Percentiles rank a stretch among this genome's conserved stretches.
Conservation (phyloP, 2,113 vertebrate genomes). For the Heterochromis multidens region DNA sequence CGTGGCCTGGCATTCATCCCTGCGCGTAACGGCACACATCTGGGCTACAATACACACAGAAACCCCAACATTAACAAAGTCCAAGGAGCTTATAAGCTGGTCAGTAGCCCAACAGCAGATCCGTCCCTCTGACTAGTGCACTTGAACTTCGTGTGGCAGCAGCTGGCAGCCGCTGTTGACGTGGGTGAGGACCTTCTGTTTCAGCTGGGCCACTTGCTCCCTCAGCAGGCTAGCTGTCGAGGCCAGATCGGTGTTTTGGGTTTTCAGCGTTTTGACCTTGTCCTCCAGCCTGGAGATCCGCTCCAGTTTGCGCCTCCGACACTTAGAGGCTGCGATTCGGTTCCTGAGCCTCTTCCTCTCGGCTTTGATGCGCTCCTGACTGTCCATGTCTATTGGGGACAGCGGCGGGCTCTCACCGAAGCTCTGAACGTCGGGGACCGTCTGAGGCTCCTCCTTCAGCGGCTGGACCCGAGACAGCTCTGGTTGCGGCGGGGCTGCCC, state of each 20-base stretch:
- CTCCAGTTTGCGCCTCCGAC: constrained; percentile 93
- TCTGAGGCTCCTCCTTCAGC: constrained; percentile 92
- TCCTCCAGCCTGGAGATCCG: constrained; percentile 94
- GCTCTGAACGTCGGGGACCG: constrained; percentile 90
- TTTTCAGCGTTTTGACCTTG: constrained; percentile 93
- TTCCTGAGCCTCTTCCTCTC: constrained; percentile 93
- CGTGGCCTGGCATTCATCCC: neutral
- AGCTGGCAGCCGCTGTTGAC: constrained; percentile 91
- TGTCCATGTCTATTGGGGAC: constrained; percentile 93
- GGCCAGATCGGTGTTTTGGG: constrained; percentile 91
- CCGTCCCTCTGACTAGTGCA: constrained; percentile 58
- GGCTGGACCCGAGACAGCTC: constrained; percentile 71
- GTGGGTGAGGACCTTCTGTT: constrained; percentile 94
- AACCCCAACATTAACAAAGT: constrained; percentile 29
- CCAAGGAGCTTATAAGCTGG: constrained; percentile 52
- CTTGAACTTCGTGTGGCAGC: constrained; percentile 76
- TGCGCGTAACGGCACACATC: neutral
- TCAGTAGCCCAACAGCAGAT: neutral
- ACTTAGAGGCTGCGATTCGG: constrained; percentile 94
- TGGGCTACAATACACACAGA: constrained; percentile 25
- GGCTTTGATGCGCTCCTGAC: constrained; percentile 90
- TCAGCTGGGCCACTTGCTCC: constrained; percentile 94
- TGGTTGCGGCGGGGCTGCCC: constrained; percentile 53
- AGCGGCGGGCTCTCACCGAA: constrained; percentile 90
- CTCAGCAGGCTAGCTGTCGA: constrained; percentile 89